Conservation (phyloP, 1,140 invertebrate species). For the Schlechtendalia chinensis region DNA sequence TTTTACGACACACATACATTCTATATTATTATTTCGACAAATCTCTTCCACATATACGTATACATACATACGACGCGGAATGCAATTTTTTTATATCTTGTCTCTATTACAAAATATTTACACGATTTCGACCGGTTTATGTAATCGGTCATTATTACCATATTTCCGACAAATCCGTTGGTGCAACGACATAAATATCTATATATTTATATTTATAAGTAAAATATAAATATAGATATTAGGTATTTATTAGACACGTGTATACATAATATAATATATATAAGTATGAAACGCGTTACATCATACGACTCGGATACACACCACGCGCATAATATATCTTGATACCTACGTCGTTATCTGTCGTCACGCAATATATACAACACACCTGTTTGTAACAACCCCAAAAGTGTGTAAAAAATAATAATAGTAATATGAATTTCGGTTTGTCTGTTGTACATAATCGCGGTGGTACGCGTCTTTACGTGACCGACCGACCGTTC, state of each 20-base stretch:
- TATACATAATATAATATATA: neutral
- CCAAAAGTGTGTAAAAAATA: neutral
- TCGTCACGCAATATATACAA: neutral
- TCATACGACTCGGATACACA: neutral
- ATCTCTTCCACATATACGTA: no score
- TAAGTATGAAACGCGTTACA: neutral
- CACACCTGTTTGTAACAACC: neutral
- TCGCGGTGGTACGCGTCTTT: neutral
- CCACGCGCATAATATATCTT: no score
- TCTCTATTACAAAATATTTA: neutral
- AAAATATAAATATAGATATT: no score
- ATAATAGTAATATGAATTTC: constrained; percentile 12
- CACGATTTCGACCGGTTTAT: neutral
- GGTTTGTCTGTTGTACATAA: neutral
- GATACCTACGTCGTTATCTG: no score
- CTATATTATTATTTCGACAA: no score
- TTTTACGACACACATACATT: no score
- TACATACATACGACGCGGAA: no score
- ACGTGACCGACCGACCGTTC: no score
- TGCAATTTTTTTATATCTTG: no score
- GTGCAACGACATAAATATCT: neutral
- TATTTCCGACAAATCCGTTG: neutral
- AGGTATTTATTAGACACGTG: no score
- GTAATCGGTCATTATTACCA: neutral
- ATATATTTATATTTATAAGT: no score